phyloP scores from a whole-genome alignment of 1,140 invertebrate genomes.

The Agrypnia vestita region DNA sequence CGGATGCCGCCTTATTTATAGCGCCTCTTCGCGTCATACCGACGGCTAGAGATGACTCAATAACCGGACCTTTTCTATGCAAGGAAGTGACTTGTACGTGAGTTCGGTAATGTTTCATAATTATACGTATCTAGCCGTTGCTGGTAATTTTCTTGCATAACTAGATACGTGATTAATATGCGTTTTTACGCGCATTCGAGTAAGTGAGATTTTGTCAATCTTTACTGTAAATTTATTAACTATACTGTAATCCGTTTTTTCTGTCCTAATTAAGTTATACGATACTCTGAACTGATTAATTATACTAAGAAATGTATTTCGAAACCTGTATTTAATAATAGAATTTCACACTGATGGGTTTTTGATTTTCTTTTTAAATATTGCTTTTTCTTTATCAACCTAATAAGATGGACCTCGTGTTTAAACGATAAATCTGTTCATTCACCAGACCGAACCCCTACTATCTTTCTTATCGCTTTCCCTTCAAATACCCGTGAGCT shows the following conservation, averaged over 20 bases:
- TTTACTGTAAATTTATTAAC: too few relatives aligned
- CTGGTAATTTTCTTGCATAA: too few relatives aligned
- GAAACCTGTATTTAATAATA: too few relatives aligned
- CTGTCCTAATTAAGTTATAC: too few relatives aligned
- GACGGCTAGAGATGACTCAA: slow-evolving; percentile 14
- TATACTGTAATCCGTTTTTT: too few relatives aligned
- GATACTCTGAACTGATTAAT: too few relatives aligned
- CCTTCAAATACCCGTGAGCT: not conserved
- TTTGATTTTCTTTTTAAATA: too few relatives aligned
- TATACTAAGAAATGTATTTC: too few relatives aligned
- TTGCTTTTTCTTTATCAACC: not conserved
- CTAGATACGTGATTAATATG: too few relatives aligned
- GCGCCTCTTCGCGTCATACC: slow-evolving; percentile 7
- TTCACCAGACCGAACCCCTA: not conserved
- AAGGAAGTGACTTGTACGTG: not conserved
- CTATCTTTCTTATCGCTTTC: not conserved
- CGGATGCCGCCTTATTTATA: not conserved
- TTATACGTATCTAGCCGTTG: not conserved
- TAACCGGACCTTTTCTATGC: slow-evolving; percentile 3
- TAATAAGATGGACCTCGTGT: not conserved
- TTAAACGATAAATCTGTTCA: not conserved
- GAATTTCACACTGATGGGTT: too few relatives aligned
- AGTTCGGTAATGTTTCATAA: not conserved
- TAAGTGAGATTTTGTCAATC: too few relatives aligned
- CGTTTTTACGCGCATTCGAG: too few relatives aligned